These are phyloP conservation scores for Drosophila mojavensis DNA, from an alignment of 1,140 invertebrate genomes.

Conservation along the genomic window DNA sequence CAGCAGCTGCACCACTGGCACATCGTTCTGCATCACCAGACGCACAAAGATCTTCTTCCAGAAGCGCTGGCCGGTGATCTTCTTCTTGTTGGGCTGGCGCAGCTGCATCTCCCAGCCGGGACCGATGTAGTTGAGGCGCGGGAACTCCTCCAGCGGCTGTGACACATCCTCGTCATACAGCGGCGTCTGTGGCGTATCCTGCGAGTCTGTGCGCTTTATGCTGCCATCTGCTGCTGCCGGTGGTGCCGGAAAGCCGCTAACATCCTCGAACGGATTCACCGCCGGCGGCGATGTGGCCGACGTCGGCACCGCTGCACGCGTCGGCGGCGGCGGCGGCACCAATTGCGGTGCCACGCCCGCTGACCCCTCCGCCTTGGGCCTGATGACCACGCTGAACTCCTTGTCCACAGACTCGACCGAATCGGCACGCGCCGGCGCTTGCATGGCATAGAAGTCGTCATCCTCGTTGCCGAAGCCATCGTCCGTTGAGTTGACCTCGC, in stretches of 20 bases:
- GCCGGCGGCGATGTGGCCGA: slow-evolving; percentile 85
- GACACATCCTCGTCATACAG: slow-evolving; percentile 97
- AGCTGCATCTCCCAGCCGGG: slow-evolving; percentile 99
- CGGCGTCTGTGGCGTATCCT: slow-evolving; percentile 94
- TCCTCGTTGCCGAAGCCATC: slow-evolving; percentile 89
- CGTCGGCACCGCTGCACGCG: slow-evolving; percentile 85
- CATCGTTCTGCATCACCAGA: slow-evolving; percentile 91
- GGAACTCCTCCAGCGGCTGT: slow-evolving; percentile 96
- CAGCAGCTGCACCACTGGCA: slow-evolving; percentile 93
- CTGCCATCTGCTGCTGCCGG: slow-evolving; percentile 55
- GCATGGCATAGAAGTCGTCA: slow-evolving; percentile 93
- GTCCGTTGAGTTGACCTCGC: slow-evolving; percentile 70
- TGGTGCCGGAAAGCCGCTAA: slow-evolving; percentile 83
- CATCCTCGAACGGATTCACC: slow-evolving; percentile 89
- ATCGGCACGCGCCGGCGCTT: slow-evolving; percentile 88
- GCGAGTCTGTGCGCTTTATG: slow-evolving; percentile 86
- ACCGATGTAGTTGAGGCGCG: slow-evolving; percentile 90
- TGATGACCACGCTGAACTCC: slow-evolving; percentile 82
- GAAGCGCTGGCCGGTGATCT: slow-evolving; percentile 97
- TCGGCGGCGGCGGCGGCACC: slow-evolving; percentile 90
- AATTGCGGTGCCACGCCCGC: slow-evolving; percentile 86
- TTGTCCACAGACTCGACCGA: slow-evolving; percentile 90
- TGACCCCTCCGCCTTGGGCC: slow-evolving; percentile 86
- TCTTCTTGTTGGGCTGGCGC: slow-evolving; percentile 98
- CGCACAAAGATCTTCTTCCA: slow-evolving; percentile 99